Base-by-base conservation (phyloP, 2,113 vertebrate genomes). In the Irena cyanogastra region DNA sequence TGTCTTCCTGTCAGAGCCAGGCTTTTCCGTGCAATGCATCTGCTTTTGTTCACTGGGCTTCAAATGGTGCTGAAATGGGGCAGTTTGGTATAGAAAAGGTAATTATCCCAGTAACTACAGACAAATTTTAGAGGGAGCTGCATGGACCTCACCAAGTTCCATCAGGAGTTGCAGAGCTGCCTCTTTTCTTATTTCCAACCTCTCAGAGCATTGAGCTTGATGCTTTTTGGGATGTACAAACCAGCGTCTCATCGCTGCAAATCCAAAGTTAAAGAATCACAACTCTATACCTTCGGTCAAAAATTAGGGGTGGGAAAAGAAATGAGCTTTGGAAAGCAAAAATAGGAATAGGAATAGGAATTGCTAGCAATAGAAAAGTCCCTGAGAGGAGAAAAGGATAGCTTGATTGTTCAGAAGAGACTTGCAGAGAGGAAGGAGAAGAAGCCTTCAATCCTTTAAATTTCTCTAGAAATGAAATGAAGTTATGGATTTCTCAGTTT, bases 61-160 rank as follows among this genome's bases (percentile, higher is more conserved):
- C 66, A 56, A 83, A 79, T 31, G 39, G n/a, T 22, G 35, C 21
- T 83, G 37, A 65, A 83, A 57, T 31, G 6, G 23, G 13, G 15
- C 4, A 44, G 14, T 4, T 81, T 57, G 22, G 5, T 4, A 10
- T 4, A 10, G 15, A 26, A 64, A 2, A 91, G 17, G 9, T 10
- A 72, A 72, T 52, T 12, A 80, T 1, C 8, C 6, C 33, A 60
- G 24, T 12, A 35, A 13, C 41, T 60, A 17, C 10, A 31, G 19
- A 9, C 18, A 20, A 0, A 0, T 76, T 81, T 77, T 37, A 44
- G n/a, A 0, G 20, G 41, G 41, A 41, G 41, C 41, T 41, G 41
- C 31, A 50, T 21, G 18, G 39, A 39, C 4, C 3, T 64, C n/a
- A 23, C 2, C 52, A 45, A 44, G 17, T 37, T 89, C 69, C 37